Evolutionary conservation across 2,797 vertebrate species (phyloP).

Genomic region (Salmo trutta): DNA sequence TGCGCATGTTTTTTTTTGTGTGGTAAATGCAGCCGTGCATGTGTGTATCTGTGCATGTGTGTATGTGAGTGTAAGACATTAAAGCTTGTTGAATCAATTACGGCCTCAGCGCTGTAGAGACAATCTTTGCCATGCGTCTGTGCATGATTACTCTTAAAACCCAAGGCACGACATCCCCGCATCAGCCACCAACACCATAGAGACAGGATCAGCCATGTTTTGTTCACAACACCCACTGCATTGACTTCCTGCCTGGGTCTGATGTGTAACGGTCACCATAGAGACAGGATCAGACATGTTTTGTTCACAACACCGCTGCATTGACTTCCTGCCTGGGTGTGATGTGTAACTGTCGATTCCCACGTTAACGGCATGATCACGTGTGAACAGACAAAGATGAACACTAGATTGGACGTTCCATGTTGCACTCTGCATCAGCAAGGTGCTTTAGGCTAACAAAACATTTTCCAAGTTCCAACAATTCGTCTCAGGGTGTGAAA

Average conservation of each 20-base stretch:
- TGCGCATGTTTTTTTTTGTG: neutral
- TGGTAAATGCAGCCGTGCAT: neutral
- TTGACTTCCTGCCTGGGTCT: neutral
- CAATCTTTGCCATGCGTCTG: slow-evolving; percentile 1
- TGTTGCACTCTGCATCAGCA: too few species aligned
- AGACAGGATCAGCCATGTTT: slow-evolving; percentile 7
- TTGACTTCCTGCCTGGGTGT: neutral
- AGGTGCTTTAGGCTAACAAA: too few species aligned
- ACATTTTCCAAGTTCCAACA: too few species aligned
- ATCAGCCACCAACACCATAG: slow-evolving; percentile 39
- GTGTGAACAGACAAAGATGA: too few species aligned
- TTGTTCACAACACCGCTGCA: too few species aligned
- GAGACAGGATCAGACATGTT: slow-evolving; percentile 15
- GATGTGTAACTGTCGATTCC: too few species aligned
- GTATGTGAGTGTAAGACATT: too few species aligned
- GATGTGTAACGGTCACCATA: neutral
- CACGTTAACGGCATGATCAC: too few species aligned
- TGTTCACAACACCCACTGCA: too few species aligned
- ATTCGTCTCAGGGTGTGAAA: too few species aligned
- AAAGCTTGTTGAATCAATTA: neutral
- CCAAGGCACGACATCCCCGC: slow-evolving; percentile 34
- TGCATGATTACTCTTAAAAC: slow-evolving; percentile 27
- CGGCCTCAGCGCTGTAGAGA: neutral
- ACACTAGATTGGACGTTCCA: too few species aligned
- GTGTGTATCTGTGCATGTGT: neutral